Base-by-base conservation (phyloP, 2,888 invertebrate genomes). In the Pristionchus fissidentatus region DNA sequence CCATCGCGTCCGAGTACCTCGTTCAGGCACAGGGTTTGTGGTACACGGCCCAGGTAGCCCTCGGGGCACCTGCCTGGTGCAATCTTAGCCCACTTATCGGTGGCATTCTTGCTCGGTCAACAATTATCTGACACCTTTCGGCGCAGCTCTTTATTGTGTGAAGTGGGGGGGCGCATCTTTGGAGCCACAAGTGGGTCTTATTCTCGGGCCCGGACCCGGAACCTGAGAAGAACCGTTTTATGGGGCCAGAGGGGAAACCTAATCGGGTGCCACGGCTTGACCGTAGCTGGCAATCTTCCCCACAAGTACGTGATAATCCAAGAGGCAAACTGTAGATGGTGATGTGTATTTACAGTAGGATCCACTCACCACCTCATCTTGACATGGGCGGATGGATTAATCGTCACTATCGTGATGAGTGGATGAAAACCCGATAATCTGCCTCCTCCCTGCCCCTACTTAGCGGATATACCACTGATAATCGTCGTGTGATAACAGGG, bases 111-210 rank as follows among this genome's bases (percentile, higher is more conserved):
- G 10, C 8, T 43, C 8, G 43, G 41, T 70, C 70, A 70, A 70
- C 70, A 70, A 70, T 70, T 70, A 70, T 70, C 70, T 41, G 70
- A 70, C 70, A 70, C 70, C 70, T 70, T 66, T 70, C 26, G 70
- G 38, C 62, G 62, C 62, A 29, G 3, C 32, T 3, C 38, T 38
- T 70, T 70, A n/a, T 70, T 41, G 43, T 70, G 41, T 70, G 70
- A 70, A 41, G 70, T 70, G 41, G 29, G n/a, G n/a, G n/a, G n/a
- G n/a, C n/a, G n/a, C n/a, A n/a, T n/a, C n/a, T n/a, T n/a, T 19
- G 26, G 70, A n/a, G 41, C 70, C 70, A 70, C 70, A 70, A 70
- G 70, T 70, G 70, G 38, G n/a, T 43, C n/a, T 41, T 70, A 22
- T 15, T 35, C 1, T 38, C 38, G 35, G 62, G 62, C n/a, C 22